phyloP scores from a whole-genome alignment of 2,888 invertebrate species.

The Ichneumoninae sp. region DNA sequence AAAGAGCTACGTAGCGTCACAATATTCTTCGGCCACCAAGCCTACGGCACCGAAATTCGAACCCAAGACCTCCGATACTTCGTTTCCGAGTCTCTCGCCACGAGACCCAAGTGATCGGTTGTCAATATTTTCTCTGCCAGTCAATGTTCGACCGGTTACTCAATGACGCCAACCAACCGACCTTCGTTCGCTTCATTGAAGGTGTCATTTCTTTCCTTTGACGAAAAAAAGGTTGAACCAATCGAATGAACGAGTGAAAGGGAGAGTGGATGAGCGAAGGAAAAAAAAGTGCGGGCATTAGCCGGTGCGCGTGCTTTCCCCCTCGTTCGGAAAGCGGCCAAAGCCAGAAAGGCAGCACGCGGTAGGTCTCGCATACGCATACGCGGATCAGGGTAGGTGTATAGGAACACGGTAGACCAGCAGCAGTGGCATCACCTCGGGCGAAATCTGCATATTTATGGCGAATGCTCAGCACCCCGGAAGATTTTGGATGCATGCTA shows the following conservation, averaged over 20 bases:
- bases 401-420: conserved; percentile 40
- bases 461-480: conserved; percentile 77
- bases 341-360: conserved; percentile 36
- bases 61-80: too few species aligned
- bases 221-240: background rate
- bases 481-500: conserved; percentile 81
- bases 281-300: conserved; percentile 18
- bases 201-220: background rate
- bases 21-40: too few species aligned
- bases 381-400: conserved; percentile 16
- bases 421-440: conserved; percentile 66
- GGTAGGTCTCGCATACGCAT: conserved; percentile 4
- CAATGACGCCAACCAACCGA: background rate
- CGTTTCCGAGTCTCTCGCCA: too few species aligned
- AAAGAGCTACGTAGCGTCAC: too few species aligned
- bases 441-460: conserved; percentile 80
- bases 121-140: too few species aligned
- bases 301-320: conserved; percentile 15
- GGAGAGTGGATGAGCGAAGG: background rate
- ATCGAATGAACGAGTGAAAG: background rate
- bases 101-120: too few species aligned
- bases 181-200: background rate
- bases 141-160: background rate
- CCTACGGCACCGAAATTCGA: too few species aligned
- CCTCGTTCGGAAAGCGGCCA: conserved; percentile 36